Conservation (phyloP, 1,140 invertebrate species). For the Trichogramma pretiosum region DNA sequence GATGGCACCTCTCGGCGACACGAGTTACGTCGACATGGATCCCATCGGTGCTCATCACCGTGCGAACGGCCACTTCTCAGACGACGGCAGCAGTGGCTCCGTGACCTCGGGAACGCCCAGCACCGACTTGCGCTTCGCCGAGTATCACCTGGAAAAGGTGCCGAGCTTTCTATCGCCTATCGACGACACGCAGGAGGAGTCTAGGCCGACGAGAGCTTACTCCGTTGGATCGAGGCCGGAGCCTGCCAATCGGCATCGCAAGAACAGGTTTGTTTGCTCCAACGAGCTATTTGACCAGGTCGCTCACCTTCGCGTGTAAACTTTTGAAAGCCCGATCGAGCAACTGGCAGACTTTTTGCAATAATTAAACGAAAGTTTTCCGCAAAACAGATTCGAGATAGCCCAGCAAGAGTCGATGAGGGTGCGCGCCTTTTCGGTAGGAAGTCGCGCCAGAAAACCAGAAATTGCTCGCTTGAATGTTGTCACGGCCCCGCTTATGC, state of each 20-base stretch:
- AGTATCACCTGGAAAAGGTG: slow-evolving; percentile 61
- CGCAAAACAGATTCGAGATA: slow-evolving; percentile 42
- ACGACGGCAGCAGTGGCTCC: slow-evolving; percentile 55
- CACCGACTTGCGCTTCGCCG: slow-evolving; percentile 52
- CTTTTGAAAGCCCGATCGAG: background rate
- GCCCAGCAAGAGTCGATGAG: slow-evolving; percentile 41
- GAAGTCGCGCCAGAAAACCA: slow-evolving; percentile 52
- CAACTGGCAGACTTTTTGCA: too few relatives aligned
- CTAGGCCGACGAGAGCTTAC: slow-evolving; percentile 68
- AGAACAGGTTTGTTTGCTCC: slow-evolving; percentile 31
- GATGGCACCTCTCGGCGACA: slow-evolving; percentile 51
- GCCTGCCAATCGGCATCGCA: slow-evolving; percentile 38
- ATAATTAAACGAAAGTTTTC: too few relatives aligned
- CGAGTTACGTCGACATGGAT: slow-evolving; percentile 61
- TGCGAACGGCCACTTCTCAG: slow-evolving; percentile 39
- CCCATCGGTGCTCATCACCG: slow-evolving; percentile 36
- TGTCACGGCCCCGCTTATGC: slow-evolving; percentile 52
- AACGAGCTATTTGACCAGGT: background rate
- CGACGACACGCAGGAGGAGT: slow-evolving; percentile 51
- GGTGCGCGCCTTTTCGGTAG: slow-evolving; percentile 62
- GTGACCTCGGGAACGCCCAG: slow-evolving; percentile 65
- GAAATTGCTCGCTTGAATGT: slow-evolving; percentile 41
- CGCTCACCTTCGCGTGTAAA: background rate
- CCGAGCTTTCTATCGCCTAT: slow-evolving; percentile 52
- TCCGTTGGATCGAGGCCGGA: slow-evolving; percentile 78